phyloP scores from a whole-genome alignment of 2,888 invertebrate genomes.

The Microlaimidae sp. region DNA sequence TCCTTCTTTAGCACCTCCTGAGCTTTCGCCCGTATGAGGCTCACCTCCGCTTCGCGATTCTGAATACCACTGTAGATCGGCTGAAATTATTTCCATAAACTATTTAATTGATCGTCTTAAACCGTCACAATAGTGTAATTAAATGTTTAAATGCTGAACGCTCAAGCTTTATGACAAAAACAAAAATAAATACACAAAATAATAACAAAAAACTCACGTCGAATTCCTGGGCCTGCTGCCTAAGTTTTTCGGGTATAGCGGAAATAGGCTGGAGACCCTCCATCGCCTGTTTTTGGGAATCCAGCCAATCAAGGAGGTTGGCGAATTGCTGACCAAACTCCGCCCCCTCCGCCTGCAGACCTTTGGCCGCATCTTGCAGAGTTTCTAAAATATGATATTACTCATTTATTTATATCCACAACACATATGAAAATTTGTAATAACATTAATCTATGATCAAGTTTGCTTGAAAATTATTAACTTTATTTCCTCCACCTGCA shows the following conservation, averaged over 20 bases:
- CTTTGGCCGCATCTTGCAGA: slow-evolving; percentile 68
- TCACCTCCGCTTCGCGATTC: slow-evolving; percentile 77
- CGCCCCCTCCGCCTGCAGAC: slow-evolving; percentile 60
- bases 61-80: slow-evolving; percentile 72
- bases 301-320: slow-evolving; percentile 72
- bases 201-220: slow-evolving; percentile 45
- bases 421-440: too few species aligned
- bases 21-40: slow-evolving; percentile 71
- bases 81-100: too few species aligned
- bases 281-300: slow-evolving; percentile 43
- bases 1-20: slow-evolving; percentile 34
- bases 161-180: too few species aligned
- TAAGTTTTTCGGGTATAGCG: slow-evolving; percentile 61
- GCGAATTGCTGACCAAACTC: slow-evolving; percentile 75
- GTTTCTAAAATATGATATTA: too few species aligned
- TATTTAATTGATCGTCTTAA: too few species aligned
- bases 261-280: slow-evolving; percentile 48
- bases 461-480: too few species aligned
- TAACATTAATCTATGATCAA: too few species aligned
- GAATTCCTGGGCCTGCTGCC: slow-evolving; percentile 68
- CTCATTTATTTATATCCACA: too few species aligned
- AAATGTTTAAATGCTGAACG: too few species aligned
- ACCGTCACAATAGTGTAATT: too few species aligned
- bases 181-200: too few species aligned
- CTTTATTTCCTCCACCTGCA: too few species aligned